Evolutionary conservation across 2,113 vertebrate species (phyloP).

Genomic region (Clarias magur): DNA sequence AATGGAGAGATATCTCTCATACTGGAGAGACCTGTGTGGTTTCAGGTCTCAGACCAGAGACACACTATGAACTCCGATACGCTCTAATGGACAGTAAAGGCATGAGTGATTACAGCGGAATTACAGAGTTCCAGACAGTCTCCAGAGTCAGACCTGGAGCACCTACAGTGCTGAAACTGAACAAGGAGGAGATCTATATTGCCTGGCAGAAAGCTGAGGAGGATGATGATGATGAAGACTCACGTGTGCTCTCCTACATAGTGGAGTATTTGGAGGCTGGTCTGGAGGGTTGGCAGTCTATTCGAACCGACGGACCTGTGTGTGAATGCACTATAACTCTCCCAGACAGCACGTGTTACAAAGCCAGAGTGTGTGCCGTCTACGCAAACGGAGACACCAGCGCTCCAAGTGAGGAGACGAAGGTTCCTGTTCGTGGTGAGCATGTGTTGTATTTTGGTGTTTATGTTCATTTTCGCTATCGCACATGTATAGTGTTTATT

Average conservation of each 20-base stretch:
- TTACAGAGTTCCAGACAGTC: conserved; percentile 21
- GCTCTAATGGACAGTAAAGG: neutral
- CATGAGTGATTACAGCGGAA: conserved; percentile 27
- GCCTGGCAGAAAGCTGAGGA: conserved; percentile 11
- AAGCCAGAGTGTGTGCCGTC: conserved; percentile 48
- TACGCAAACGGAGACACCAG: conserved; percentile 30
- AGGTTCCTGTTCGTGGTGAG: conserved; percentile 35
- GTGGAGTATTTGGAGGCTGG: conserved; percentile 47
- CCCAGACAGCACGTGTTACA: conserved; percentile 40
- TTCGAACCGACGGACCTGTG: conserved; percentile 32
- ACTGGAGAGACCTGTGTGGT: neutral
- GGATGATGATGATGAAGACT: conserved; percentile 30
- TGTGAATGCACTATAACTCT: conserved; percentile 31
- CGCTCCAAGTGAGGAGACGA: conserved; percentile 33
- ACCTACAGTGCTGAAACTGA: neutral
- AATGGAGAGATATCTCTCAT: neutral
- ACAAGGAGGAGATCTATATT: neutral
- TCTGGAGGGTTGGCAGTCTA: conserved; percentile 42
- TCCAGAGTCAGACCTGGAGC: conserved; percentile 15
- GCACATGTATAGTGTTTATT: neutral
- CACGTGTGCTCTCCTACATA: conserved; percentile 21
- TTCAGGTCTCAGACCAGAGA: neutral
- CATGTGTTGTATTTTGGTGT: neutral
- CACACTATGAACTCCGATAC: conserved; percentile 41
- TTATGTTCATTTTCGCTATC: neutral